Percentiles rank a stretch among this genome's conserved stretches.
Evolutionary conservation across 2,113 vertebrate species (phyloP).

Genomic region (Thalassoma bifasciatum): DNA sequence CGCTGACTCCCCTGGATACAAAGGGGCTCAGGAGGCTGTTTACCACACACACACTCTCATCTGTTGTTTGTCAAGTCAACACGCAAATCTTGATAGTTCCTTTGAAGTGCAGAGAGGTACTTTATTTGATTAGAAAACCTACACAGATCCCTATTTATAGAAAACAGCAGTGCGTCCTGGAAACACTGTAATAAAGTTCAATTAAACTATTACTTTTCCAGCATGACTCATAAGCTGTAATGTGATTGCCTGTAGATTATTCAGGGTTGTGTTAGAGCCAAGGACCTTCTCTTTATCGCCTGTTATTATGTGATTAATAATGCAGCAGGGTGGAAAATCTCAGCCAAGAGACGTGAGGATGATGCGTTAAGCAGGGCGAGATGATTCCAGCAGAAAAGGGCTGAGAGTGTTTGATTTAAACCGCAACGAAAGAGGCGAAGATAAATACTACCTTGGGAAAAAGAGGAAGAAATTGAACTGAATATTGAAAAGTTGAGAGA

Average conservation of each 20-base stretch:
- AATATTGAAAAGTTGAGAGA: slow-evolving; percentile 19
- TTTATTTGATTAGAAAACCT: slow-evolving; percentile 48
- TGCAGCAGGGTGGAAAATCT: not conserved
- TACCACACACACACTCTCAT: slow-evolving; percentile 61
- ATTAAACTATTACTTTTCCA: slow-evolving; percentile 7
- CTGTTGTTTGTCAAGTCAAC: slow-evolving; percentile 70
- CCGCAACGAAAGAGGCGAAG: not conserved
- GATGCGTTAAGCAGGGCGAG: not conserved
- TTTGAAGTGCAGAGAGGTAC: slow-evolving; percentile 34
- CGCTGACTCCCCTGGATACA: slow-evolving; percentile 62
- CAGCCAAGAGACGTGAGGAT: not conserved
- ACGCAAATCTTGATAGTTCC: slow-evolving; percentile 35
- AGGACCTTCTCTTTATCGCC: slow-evolving; percentile 13
- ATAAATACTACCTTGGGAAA: not conserved
- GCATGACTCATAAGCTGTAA: slow-evolving; percentile 4
- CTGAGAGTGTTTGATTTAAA: not conserved
- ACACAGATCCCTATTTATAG: slow-evolving; percentile 31
- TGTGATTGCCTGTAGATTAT: not conserved
- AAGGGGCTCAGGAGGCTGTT: slow-evolving; percentile 61
- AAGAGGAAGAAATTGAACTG: slow-evolving; percentile 21
- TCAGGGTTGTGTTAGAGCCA: not conserved
- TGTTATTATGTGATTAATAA: slow-evolving; percentile 13
- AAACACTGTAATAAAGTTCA: not conserved
- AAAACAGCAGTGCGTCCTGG: slow-evolving; percentile 6
- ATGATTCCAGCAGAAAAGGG: slow-evolving; percentile 7